These are phyloP conservation scores for Ophthalmolycus amberensis DNA, from an alignment of 2,113 vertebrate species.

Conservation along the genomic window DNA sequence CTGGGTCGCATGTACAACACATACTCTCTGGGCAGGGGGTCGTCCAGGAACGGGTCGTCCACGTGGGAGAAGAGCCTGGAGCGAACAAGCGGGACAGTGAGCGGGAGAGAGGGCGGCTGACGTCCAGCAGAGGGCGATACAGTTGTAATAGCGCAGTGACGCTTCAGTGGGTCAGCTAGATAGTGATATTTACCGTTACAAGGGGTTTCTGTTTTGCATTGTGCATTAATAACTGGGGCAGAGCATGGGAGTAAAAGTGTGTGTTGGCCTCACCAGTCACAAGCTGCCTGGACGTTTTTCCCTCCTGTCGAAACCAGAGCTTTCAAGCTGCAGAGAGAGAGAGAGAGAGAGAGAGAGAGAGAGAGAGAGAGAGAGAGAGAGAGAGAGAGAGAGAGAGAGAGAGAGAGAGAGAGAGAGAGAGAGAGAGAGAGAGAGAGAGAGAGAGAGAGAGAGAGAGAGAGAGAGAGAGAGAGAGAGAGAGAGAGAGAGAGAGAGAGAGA, in stretches of 20 bases:
- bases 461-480: too few relatives aligned
- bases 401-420: conserved; percentile 46
- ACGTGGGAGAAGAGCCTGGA: conserved; percentile 97
- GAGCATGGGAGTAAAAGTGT: conserved; percentile 65
- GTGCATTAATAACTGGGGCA: conserved; percentile 24
- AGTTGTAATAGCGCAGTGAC: not conserved
- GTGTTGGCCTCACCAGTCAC: conserved; percentile 93
- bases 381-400: conserved; percentile 51
- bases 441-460: too few relatives aligned
- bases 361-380: conserved; percentile 47
- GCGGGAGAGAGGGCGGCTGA: not conserved
- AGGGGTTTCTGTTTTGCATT: conserved; percentile 13
- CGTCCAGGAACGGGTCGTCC: conserved; percentile 95
- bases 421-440: conserved; percentile 40
- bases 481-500: conserved; percentile 50
- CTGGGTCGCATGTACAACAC: conserved; percentile 97
- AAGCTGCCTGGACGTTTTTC: conserved; percentile 96
- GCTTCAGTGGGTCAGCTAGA: not conserved
- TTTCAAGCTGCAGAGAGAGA: conserved; percentile 88
- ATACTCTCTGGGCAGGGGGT: conserved; percentile 94
- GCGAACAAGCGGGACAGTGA: not conserved
- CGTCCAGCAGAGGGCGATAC: conserved; percentile 66
- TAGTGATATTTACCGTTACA: conserved; percentile 3
- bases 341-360: conserved; percentile 50
- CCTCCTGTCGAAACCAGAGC: conserved; percentile 95